A percentile compares a stretch with the other conserved stretches of the same genome.
phyloP scores from a whole-genome alignment of 2,888 invertebrate species.

The Epicampocera succincta region DNA sequence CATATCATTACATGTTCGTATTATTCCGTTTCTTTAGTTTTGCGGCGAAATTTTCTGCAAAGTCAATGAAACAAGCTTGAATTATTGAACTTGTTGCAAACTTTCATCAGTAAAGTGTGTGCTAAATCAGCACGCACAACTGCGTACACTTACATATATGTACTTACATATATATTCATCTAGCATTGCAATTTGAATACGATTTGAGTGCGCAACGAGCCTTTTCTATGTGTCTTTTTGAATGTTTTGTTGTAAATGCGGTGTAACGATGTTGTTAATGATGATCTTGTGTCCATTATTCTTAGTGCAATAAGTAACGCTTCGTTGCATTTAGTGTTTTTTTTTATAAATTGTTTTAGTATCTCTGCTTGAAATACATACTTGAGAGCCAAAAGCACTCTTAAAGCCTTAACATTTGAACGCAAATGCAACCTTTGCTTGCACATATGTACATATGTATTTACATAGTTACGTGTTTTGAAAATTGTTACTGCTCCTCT shows the following conservation, averaged over 20 bases:
- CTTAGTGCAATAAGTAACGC: constrained; percentile 62
- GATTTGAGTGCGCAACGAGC: constrained; percentile 49
- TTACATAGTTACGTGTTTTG: no score
- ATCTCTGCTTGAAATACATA: not conserved
- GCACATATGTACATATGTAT: no score
- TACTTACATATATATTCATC: not conserved
- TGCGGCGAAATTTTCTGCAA: no score
- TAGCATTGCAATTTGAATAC: constrained; percentile 43
- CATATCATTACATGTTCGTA: no score
- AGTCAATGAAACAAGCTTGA: no score
- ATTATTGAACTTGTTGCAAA: no score
- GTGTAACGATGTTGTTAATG: constrained; percentile 49
- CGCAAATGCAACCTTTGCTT: not conserved
- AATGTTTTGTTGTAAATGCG: constrained; percentile 45
- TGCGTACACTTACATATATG: no score
- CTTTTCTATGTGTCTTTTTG: constrained; percentile 40
- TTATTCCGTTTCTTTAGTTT: no score
- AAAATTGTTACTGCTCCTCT: no score
- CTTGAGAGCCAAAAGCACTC: constrained; percentile 19
- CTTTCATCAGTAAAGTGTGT: not conserved
- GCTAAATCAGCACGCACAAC: not conserved
- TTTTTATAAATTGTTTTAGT: constrained; percentile 14
- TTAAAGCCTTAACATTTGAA: not conserved
- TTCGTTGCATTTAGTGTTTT: constrained; percentile 57
- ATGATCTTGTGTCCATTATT: constrained; percentile 64